phyloP scores from a whole-genome alignment of 2,888 invertebrate species.

The Dyspetes luteomarginatus region DNA sequence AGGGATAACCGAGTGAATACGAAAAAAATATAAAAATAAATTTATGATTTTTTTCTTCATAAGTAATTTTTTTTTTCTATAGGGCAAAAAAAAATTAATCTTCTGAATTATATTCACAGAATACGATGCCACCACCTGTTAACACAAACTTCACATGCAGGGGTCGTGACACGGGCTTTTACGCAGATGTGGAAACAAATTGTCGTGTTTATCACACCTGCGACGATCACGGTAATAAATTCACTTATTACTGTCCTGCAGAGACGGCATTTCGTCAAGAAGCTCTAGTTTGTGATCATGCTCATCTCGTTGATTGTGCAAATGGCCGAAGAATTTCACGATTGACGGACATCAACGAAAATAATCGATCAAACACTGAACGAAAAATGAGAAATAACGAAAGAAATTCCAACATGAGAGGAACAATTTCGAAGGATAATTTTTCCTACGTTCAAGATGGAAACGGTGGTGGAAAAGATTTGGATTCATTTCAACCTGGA shows the following conservation, averaged over 20 bases:
- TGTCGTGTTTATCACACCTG: slow-evolving; percentile 79
- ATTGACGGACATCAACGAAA: background rate
- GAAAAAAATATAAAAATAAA: background rate
- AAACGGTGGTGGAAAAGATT: background rate
- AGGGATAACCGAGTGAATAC: background rate
- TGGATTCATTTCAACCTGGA: slow-evolving; percentile 15
- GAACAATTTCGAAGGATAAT: background rate
- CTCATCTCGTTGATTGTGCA: slow-evolving; percentile 78
- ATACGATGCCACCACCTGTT: slow-evolving; percentile 72
- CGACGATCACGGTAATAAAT: slow-evolving; percentile 80
- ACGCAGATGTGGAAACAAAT: slow-evolving; percentile 75
- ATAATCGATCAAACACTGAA: background rate
- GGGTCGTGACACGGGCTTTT: slow-evolving; percentile 76
- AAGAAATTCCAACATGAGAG: background rate
- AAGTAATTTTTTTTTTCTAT: too few species aligned
- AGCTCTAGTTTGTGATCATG: slow-evolving; percentile 79
- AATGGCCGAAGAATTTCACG: slow-evolving; percentile 43
- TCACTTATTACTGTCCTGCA: slow-evolving; percentile 78
- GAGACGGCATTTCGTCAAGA: slow-evolving; percentile 80
- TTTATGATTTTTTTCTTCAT: background rate
- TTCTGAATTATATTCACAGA: slow-evolving; percentile 68
- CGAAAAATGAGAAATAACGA: background rate
- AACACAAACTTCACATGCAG: slow-evolving; percentile 75
- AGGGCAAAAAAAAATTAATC: background rate
- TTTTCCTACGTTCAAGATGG: background rate